Conservation (phyloP, 2,888 invertebrate genomes). For the Augiades crinisus region DNA sequence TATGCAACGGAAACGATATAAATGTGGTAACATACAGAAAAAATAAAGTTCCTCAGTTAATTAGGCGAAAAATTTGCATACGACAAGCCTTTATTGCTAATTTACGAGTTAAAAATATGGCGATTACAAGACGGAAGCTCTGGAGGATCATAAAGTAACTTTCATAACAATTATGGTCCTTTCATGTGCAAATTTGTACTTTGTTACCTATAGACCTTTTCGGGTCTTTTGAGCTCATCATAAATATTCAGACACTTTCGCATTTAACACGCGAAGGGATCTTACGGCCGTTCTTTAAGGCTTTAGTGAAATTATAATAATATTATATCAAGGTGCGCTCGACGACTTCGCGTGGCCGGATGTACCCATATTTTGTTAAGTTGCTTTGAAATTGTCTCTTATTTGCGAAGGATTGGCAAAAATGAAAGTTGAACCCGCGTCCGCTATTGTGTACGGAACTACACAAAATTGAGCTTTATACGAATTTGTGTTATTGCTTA, state of each 20-base stretch:
- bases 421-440: slow-evolving; percentile 61
- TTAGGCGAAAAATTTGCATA: slow-evolving; percentile 49
- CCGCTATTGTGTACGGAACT: slow-evolving; percentile 42
- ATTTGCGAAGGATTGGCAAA: slow-evolving; percentile 53
- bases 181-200: slow-evolving; percentile 41
- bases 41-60: slow-evolving; percentile 31
- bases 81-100: slow-evolving; percentile 50
- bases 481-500: slow-evolving; percentile 33
- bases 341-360: slow-evolving; percentile 17
- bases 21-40: not conserved
- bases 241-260: slow-evolving; percentile 71
- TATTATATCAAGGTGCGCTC: slow-evolving; percentile 18
- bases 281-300: slow-evolving; percentile 25
- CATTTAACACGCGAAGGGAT: slow-evolving; percentile 52
- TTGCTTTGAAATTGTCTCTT: slow-evolving; percentile 55
- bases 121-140: slow-evolving; percentile 42
- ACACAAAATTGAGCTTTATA: slow-evolving; percentile 32
- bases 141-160: slow-evolving; percentile 52
- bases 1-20: not conserved
- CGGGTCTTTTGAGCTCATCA: slow-evolving; percentile 55
- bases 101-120: slow-evolving; percentile 43
- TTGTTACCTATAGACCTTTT: slow-evolving; percentile 46
- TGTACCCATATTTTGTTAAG: slow-evolving; percentile 45
- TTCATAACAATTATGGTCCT: slow-evolving; percentile 60
- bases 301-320: slow-evolving; percentile 33